Conservation (phyloP, 2,888 invertebrate genomes). For the Dasypolia templi region DNA sequence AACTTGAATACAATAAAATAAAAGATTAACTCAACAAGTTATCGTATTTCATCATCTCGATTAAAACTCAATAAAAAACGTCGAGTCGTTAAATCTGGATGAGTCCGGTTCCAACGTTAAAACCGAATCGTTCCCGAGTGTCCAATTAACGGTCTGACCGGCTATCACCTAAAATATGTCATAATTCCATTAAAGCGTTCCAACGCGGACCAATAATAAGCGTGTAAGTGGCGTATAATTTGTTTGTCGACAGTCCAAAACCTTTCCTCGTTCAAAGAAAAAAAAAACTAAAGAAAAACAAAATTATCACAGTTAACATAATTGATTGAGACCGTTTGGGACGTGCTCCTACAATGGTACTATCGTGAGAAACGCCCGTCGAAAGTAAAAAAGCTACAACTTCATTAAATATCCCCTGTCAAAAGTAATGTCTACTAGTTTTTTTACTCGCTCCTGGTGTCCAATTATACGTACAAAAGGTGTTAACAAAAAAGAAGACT, state of each 20-base stretch:
- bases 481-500: slow-evolving; percentile 88
- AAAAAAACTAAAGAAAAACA: slow-evolving; percentile 72
- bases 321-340: slow-evolving; percentile 88
- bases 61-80: slow-evolving; percentile 57
- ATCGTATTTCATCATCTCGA: slow-evolving; percentile 49
- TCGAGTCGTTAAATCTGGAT: slow-evolving; percentile 56
- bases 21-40: slow-evolving; percentile 25
- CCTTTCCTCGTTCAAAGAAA: slow-evolving; percentile 70
- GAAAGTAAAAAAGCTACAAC: slow-evolving; percentile 82
- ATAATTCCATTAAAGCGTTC: slow-evolving; percentile 68
- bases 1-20: slow-evolving; percentile 21
- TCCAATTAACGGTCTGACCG: slow-evolving; percentile 62
- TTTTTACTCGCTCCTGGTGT: slow-evolving; percentile 88
- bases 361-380: slow-evolving; percentile 84
- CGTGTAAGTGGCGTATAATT: slow-evolving; percentile 86
- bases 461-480: slow-evolving; percentile 90
- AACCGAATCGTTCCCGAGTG: slow-evolving; percentile 47
- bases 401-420: slow-evolving; percentile 90
- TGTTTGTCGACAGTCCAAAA: slow-evolving; percentile 83
- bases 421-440: slow-evolving; percentile 89
- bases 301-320: slow-evolving; percentile 89
- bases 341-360: slow-evolving; percentile 86
- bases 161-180: slow-evolving; percentile 66
- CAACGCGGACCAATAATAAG: slow-evolving; percentile 76
- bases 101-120: slow-evolving; percentile 49